Evolutionary conservation across 2,113 vertebrate genomes (phyloP).

Genomic region (Plecotus auritus): DNA sequence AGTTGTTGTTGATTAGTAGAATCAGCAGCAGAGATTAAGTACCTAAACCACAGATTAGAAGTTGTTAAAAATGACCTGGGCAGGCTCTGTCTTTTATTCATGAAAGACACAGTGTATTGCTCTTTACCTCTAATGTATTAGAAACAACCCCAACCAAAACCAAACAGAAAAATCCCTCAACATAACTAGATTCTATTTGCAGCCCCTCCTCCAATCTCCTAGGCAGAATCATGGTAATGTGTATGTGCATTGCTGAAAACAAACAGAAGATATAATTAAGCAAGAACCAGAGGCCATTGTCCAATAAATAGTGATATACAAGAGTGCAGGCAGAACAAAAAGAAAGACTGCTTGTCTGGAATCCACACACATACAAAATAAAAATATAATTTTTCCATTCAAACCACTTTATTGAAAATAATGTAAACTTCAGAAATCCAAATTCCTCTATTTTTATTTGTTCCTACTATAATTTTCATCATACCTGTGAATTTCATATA

Average conservation of each 20-base stretch:
- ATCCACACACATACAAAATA: background rate
- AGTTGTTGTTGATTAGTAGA: slow-evolving; percentile 34
- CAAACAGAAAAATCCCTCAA: background rate
- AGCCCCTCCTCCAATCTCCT: background rate
- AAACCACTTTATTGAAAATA: background rate
- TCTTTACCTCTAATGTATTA: background rate
- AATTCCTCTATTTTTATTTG: background rate
- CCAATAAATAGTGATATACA: background rate
- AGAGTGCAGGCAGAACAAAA: background rate
- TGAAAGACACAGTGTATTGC: background rate
- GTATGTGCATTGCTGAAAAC: background rate
- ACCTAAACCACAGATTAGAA: slow-evolving; percentile 45
- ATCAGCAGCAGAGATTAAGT: slow-evolving; percentile 38
- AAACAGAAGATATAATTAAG: background rate
- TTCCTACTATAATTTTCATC: background rate
- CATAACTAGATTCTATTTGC: background rate
- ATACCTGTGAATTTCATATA: background rate
- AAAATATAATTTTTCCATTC: background rate
- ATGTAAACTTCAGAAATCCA: background rate
- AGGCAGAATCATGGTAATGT: background rate
- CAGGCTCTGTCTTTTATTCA: background rate
- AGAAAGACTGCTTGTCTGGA: background rate
- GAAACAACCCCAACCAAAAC: background rate
- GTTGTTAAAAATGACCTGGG: background rate
- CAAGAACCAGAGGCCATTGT: background rate